phyloP scores from a whole-genome alignment of 1,140 invertebrate species.

The Gonatopus flavifemur region DNA sequence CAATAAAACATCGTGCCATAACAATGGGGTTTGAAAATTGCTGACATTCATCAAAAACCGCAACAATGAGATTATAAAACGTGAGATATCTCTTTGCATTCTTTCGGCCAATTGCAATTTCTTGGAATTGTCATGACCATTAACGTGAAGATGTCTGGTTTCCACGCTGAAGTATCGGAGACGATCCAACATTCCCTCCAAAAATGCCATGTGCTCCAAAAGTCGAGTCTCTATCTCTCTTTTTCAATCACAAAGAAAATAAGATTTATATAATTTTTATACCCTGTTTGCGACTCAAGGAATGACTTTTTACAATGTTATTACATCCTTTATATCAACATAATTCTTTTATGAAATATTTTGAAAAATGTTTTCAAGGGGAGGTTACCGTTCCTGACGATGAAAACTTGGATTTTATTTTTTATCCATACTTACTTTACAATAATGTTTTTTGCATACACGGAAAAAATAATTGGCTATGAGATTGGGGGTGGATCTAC shows the following conservation, averaged over 20 bases:
- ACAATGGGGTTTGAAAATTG: constrained; percentile 25
- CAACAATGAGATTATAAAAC: constrained; percentile 39
- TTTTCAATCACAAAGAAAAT: constrained; percentile 18
- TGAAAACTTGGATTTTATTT: too few species aligned
- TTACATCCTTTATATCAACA: too few species aligned
- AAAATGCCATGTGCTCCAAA: constrained; percentile 77
- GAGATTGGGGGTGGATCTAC: too few species aligned
- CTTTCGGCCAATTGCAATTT: constrained; percentile 30
- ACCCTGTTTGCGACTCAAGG: too few species aligned
- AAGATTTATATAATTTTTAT: too few species aligned
- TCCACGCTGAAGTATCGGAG: constrained; percentile 62
- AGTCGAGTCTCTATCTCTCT: constrained; percentile 69
- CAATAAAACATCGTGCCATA: constrained; percentile 54
- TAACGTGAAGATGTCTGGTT: constrained; percentile 17
- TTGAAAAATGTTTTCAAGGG: too few species aligned
- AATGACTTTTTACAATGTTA: too few species aligned
- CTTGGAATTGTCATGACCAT: constrained; percentile 24
- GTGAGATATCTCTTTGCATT: constrained; percentile 38
- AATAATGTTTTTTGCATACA: too few species aligned
- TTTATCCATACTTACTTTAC: too few species aligned
- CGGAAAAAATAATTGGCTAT: too few species aligned
- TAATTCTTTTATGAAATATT: too few species aligned
- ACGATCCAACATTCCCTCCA: constrained; percentile 77
- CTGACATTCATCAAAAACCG: constrained; percentile 37
- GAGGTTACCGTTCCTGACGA: too few species aligned